Base-by-base conservation (phyloP, 2,797 vertebrate species). In the Sylvilagus floridanus region DNA sequence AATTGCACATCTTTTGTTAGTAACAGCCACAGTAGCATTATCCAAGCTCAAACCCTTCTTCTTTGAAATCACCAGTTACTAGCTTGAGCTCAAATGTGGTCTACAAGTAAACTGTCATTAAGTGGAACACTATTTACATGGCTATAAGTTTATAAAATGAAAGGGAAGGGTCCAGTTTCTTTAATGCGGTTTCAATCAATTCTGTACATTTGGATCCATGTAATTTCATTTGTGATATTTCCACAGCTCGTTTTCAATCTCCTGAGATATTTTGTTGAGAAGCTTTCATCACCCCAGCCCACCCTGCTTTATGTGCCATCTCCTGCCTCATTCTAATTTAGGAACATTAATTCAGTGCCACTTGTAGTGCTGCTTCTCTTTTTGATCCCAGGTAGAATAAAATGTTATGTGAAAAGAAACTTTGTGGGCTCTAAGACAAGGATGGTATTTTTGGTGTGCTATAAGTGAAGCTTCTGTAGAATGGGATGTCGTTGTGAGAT, bases 401-500 rank as follows among this genome's bases (percentile, higher is more conserved):
- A 86, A 82, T 42, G 54, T 54, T 69, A 84, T 68, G 37, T 68
- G 78, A 28, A 75, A 32, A 84, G 72, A 88, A 84, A 89, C 37
- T 88, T 69, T 72, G 50, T 82, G 26, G 16, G 26, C 35, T 83
- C 75, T 3, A 72, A 90, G 52, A 63, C 4, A 69, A n/a, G 63
- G 37, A 75, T 66, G 72, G 22, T 35, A 90, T 37, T 73, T 88
- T 72, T 50, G 8, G 54, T 81, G 62, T 73, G 62, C 52, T 35
- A 3, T 24, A 79, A 72, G 54, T 32, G 50, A 35, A 1, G 14
- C 66, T 68, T 91, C 73, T 66, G 72, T 83, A 95, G 82, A 91
- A 76, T 10, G 78, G 2, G 8, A n/a, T 75, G 65, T 85, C 90
- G 22, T 17, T 54, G 32, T 37, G 52, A 32, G 13, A 71, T 42